Evolutionary conservation across 1,140 invertebrate species (phyloP).

Genomic region (Drosophila kepulauana): DNA sequence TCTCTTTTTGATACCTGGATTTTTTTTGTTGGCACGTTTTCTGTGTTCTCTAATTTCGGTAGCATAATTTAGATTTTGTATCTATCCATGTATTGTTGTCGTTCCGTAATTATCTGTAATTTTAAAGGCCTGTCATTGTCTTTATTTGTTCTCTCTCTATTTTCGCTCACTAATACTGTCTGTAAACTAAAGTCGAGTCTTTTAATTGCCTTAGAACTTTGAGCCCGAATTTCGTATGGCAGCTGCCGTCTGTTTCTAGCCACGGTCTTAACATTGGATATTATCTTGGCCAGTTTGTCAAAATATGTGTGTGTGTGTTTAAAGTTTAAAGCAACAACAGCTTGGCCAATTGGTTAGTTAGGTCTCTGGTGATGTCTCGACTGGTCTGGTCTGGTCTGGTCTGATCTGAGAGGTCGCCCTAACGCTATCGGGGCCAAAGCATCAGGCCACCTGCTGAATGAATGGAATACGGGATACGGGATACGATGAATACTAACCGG

Average conservation of each 20-base stretch:
- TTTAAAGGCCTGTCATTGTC: conserved; percentile 5
- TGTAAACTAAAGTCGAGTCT: not conserved
- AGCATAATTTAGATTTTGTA: conserved; percentile 45
- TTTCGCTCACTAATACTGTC: not conserved
- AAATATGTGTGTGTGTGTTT: conserved; percentile 19
- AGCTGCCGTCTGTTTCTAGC: conserved; percentile 45
- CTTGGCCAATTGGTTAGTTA: conserved; percentile 47
- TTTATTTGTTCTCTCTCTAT: not conserved
- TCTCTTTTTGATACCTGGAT: not conserved
- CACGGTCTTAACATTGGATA: conserved; percentile 31
- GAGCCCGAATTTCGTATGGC: conserved; percentile 17
- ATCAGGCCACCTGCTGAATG: conserved; percentile 75
- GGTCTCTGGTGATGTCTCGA: conserved; percentile 8
- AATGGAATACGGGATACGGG: not conserved
- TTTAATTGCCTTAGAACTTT: conserved; percentile 53
- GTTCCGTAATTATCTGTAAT: conserved; percentile 50
- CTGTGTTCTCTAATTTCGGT: conserved; percentile 20
- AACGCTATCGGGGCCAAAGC: conserved; percentile 52
- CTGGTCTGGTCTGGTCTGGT: not conserved
- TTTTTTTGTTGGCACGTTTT: not conserved
- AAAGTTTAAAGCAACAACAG: conserved; percentile 19
- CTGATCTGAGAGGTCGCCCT: conserved; percentile 25
- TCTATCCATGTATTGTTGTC: conserved; percentile 17
- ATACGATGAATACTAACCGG: conserved; percentile 48
- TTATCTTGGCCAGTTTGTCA: conserved; percentile 26